phyloP scores from a whole-genome alignment of 2,797 vertebrate species.

The Neopelma chrysocephalum region DNA sequence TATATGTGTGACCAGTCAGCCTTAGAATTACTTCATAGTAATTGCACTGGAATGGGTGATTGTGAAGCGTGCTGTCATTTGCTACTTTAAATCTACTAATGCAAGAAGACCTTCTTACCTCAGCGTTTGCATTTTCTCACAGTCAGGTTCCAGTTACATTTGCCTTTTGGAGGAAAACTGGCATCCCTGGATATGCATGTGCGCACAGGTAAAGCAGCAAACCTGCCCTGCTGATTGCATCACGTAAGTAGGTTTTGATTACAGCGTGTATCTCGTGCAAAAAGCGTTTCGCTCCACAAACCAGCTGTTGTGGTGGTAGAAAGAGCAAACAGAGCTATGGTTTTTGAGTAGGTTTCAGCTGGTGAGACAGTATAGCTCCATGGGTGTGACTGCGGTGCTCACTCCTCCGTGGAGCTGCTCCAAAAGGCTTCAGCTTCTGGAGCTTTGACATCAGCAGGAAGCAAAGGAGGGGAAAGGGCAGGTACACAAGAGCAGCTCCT shows the following conservation, averaged over 20 bases:
- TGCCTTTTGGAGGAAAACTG: not conserved
- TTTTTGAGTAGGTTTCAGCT: not conserved
- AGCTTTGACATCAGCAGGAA: not conserved
- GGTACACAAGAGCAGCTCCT: not conserved
- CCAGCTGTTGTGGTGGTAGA: not conserved
- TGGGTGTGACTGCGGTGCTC: rapidly evolving
- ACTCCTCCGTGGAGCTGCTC: not conserved
- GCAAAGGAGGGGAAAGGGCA: not conserved
- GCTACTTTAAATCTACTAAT: not conserved
- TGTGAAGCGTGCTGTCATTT: not conserved
- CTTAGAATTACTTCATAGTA: not conserved
- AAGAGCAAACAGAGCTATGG: not conserved
- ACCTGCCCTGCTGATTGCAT: not conserved
- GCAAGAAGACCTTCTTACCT: not conserved
- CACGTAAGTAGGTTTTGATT: not conserved
- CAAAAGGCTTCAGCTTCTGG: not conserved
- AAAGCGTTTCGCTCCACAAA: not conserved
- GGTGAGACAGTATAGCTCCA: not conserved
- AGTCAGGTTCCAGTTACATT: not conserved
- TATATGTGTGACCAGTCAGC: not conserved
- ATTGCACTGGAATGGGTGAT: not conserved
- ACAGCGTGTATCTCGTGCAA: not conserved
- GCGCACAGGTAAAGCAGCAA: not conserved
- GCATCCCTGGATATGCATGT: not conserved
- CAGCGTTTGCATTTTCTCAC: not conserved